Conservation (phyloP, 1,140 invertebrate genomes). For the Sitodiplosis mosellana region DNA sequence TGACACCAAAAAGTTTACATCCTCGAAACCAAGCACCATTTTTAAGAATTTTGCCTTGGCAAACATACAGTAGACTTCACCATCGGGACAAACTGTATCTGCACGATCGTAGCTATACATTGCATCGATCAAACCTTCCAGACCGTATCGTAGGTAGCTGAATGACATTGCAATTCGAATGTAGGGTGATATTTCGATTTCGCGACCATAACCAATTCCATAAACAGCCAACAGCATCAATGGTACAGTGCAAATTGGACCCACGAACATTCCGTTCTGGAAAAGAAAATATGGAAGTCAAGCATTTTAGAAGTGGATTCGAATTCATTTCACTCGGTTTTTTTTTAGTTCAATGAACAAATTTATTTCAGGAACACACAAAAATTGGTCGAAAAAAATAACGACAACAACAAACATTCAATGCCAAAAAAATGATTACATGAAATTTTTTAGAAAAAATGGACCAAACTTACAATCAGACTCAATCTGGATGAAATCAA, state of each 20-base stretch:
- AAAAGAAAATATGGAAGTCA: constrained; percentile 16
- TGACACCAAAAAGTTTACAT: constrained; percentile 16
- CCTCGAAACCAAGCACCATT: constrained; percentile 19
- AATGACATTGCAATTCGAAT: constrained; percentile 55
- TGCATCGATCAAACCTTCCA: constrained; percentile 59
- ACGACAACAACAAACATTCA: background rate
- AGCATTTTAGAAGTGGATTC: no score
- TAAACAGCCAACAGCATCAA: constrained; percentile 58
- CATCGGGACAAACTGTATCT: constrained; percentile 42
- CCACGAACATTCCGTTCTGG: constrained; percentile 63
- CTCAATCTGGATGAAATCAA: constrained; percentile 49
- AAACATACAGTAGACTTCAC: constrained; percentile 49
- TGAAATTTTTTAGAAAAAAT: background rate
- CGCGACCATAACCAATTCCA: constrained; percentile 46
- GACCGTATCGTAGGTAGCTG: constrained; percentile 58
- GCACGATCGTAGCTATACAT: constrained; percentile 56
- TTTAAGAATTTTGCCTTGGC: constrained; percentile 32
- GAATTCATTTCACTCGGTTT: no score
- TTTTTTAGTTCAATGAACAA: no score
- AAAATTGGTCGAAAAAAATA: background rate
- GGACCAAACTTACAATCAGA: constrained; percentile 40
- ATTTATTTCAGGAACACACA: background rate
- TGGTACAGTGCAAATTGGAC: constrained; percentile 50
- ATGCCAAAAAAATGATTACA: constrained; percentile 1
- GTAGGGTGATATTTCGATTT: constrained; percentile 39